These are phyloP conservation scores for Ophiothrix spiculata DNA, from an alignment of 35 echinoderm and acorn worm genomes.

Conservation along the genomic window DNA sequence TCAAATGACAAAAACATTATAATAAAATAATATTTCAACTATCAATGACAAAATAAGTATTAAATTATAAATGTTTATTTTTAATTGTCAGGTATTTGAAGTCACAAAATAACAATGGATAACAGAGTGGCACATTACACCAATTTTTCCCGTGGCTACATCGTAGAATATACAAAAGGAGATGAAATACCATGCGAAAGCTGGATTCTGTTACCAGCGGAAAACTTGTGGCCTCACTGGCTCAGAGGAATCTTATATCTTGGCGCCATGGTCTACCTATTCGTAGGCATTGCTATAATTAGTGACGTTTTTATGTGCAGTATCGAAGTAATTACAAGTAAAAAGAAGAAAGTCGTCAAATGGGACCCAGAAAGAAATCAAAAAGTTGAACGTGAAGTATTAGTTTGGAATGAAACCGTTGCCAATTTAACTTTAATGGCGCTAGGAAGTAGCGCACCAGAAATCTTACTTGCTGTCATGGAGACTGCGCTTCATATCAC, in stretches of 20 bases:
- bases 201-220: constrained; percentile 88
- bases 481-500: constrained; percentile 54
- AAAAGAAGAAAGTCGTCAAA: constrained; percentile 75
- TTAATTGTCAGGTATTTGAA: too few relatives aligned
- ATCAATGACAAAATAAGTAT: too few relatives aligned
- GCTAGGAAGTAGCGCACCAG: constrained; percentile 90
- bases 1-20: too few relatives aligned
- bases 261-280: constrained; percentile 76
- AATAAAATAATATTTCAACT: too few relatives aligned
- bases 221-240: constrained; percentile 88
- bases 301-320: constrained; percentile 99
- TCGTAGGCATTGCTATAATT: constrained; percentile 90
- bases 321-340: constrained; percentile 96
- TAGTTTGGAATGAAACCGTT: constrained; percentile 94
- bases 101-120: not conserved
- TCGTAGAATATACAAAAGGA: constrained; percentile 44
- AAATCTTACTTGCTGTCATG: constrained; percentile 72
- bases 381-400: constrained; percentile 73
- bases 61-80: too few relatives aligned
- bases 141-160: constrained; percentile 64
- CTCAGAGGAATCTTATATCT: constrained; percentile 76
- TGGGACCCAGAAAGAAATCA: constrained; percentile 83
- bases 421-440: constrained; percentile 98
- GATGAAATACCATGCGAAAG: constrained; percentile 47
- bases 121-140: constrained; percentile 29